Base-by-base conservation (phyloP, 2,113 vertebrate species). In the Oreochromis spilurus region DNA sequence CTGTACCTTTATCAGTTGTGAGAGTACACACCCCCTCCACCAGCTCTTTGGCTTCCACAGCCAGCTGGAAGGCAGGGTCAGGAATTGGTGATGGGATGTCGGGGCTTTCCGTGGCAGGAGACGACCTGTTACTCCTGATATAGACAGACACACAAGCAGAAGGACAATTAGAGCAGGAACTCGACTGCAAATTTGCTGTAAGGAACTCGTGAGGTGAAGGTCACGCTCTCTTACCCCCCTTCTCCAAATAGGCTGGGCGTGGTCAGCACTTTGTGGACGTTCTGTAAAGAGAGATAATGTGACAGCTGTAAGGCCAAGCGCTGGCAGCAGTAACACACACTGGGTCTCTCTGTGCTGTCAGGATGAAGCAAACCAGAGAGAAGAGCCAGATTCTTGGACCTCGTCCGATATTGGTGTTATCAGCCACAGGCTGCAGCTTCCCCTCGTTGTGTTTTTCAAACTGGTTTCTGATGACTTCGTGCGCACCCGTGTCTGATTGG, bases 241-340 rank as follows among this genome's bases (percentile, higher is more conserved):
- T 97, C 96, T 43, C 92, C 92, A 38, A 95, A 92, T 48, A 96
- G 92, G 52, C 91, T 94, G 31, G 95, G 92, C 7, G 94, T 89
- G 12, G 96, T 97, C 91, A 98, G 95, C 88, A 97, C 95, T 91
- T 97, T 97, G 93, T 98, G 97, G 88, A 98, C 97, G 0, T 97
- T 98, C 98, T 98, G 94, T 84, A 79, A 77, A 87, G 19, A 87
- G 8, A 86, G 2, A 78, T 1, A 45, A 81, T 5, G 7, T 2
- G 8, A 29, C 8, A 48, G 7, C 14, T 65, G 13, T 81, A 1
- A 19, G 7, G 24, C 14, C 14, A 6, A 26, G 67, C 2, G 9
- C 14, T 0, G 5, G 29, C 29, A 57, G 36, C 16, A 48, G 21
- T 17, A 52, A 79, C 17, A 48, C 34, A 21, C 70, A 48, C 9